phyloP scores from a whole-genome alignment of 2,888 invertebrate species.

The Agrotis clavis region DNA sequence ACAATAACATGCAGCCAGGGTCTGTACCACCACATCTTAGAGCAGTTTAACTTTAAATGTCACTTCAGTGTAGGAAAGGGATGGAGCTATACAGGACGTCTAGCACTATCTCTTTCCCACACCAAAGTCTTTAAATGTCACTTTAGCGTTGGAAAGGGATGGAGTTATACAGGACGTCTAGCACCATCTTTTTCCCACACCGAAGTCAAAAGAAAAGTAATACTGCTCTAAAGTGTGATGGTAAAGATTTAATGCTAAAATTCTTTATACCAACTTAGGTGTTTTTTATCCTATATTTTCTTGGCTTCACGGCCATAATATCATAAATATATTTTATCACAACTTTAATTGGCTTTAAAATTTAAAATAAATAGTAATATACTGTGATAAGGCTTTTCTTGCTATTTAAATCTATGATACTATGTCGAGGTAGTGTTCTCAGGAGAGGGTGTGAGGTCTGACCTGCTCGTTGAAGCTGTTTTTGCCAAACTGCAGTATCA shows the following conservation, averaged over 20 bases:
- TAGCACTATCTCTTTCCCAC: too few relatives aligned
- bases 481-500: slow-evolving; percentile 44
- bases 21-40: too few relatives aligned
- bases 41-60: too few relatives aligned
- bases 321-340: slow-evolving; percentile 42
- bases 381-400: slow-evolving; percentile 22
- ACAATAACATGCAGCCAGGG: too few relatives aligned
- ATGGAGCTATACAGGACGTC: too few relatives aligned
- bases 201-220: too few relatives aligned
- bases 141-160: too few relatives aligned
- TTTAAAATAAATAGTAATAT: neutral
- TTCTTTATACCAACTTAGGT: slow-evolving; percentile 49
- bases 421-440: slow-evolving; percentile 24
- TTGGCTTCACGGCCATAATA: slow-evolving; percentile 46
- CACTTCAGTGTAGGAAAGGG: too few relatives aligned
- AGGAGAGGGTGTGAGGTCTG: slow-evolving; percentile 20
- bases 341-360: slow-evolving; percentile 18
- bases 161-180: too few relatives aligned
- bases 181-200: too few relatives aligned
- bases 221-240: too few relatives aligned
- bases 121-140: too few relatives aligned
- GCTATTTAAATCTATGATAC: slow-evolving; percentile 36
- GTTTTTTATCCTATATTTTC: slow-evolving; percentile 36
- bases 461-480: slow-evolving; percentile 13
- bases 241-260: slow-evolving; percentile 21